Base-by-base conservation (phyloP, 1,140 invertebrate species). In the Hylaeus volcanicus region DNA sequence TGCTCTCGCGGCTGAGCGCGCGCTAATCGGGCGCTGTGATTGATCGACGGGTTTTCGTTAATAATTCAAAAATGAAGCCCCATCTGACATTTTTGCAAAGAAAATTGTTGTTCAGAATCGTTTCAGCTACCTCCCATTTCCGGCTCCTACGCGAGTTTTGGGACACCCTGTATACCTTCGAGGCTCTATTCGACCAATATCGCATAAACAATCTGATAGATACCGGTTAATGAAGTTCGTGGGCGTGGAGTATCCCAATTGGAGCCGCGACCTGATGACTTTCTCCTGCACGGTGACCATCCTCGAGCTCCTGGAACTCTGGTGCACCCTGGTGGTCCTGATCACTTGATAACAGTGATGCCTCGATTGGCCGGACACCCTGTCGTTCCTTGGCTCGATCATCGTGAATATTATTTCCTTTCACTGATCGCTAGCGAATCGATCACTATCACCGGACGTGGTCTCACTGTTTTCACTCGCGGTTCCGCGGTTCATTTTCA, bases 171-270 rank as follows among this genome's bases (percentile, higher is more conserved):
- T 26, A 26, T 26, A 26, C 26, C 26, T 26, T 26, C 26, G 26
- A 0, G 26, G 0, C 26, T 26, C 26, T 26, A 43, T 43, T 41
- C 4, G 9, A 64, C 26, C 26, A 58, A 8, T 5, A 14, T 3
- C 15, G 8, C 15, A 14, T 56, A 56, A 56, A 56, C 51, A 51
- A 51, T 6, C 51, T 48, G 6, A 73, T 72, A 61, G 70, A 79
- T 93, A 93, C 92, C 93, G 92, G 87, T 92, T 93, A 79, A 93
- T 93, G 82, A 93, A 93, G 81, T 89, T 90, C 41, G 93, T 93
- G 48, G 93, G 93, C 66, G 93, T 93, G 5, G 93, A 93, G 70
- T 93, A 93, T 76, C 93, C 93, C 56, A 93, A 90, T 83, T 93
- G 93, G 15, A 93, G 86, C 64, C 93, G 86, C 37, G 93, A 93